Percentiles rank a stretch among this genome's conserved stretches.
Conservation (phyloP, 1,140 invertebrate genomes). For the Eurosta solidaginis region DNA sequence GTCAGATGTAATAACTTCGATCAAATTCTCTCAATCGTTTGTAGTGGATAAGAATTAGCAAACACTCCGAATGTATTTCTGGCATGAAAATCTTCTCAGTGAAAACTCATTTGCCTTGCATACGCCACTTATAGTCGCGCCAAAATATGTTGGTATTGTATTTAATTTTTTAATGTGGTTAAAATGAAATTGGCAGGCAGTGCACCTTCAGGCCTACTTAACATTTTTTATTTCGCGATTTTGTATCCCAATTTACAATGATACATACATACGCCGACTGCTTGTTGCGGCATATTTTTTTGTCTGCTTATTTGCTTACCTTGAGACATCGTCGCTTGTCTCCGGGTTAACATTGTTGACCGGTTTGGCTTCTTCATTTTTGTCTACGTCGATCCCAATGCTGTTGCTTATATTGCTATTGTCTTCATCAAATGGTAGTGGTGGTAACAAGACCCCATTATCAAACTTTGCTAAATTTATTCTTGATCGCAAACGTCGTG, state of each 20-base stretch:
- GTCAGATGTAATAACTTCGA: no score
- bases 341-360: background rate
- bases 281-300: background rate
- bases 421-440: background rate
- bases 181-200: no score
- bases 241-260: background rate
- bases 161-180: no score
- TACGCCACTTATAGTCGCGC: no score
- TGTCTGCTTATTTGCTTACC: constrained; percentile 13
- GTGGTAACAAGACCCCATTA: background rate
- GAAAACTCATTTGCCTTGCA: no score
- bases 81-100: no score
- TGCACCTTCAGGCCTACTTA: no score
- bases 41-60: no score
- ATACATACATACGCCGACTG: no score
- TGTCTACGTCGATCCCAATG: background rate
- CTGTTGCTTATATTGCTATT: background rate
- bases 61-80: no score
- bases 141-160: no score
- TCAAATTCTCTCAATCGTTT: no score
- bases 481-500: background rate
- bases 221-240: background rate
- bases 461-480: constrained; percentile 12
- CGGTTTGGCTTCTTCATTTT: constrained; percentile 7
- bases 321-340: background rate